Percentiles rank a stretch among this genome's conserved stretches.
phyloP scores from a whole-genome alignment of 1,140 invertebrate genomes.

The Solenopsis invicta region DNA sequence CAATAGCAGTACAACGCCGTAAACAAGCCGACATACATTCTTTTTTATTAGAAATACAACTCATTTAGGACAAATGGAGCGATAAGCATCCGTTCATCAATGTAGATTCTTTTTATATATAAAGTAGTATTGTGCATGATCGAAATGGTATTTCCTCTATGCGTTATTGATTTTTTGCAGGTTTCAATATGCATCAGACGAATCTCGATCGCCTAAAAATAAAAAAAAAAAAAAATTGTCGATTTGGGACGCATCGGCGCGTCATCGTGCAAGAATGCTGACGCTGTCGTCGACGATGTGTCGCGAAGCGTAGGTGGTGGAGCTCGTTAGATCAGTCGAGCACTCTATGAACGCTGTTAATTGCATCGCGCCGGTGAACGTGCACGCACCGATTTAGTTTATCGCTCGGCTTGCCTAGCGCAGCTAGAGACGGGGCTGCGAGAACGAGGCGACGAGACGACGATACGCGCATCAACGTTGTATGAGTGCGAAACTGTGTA shows the following conservation, averaged over 20 bases:
- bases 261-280: not conserved
- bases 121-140: not conserved
- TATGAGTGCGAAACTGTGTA: not conserved
- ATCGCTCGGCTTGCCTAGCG: slow-evolving; percentile 56
- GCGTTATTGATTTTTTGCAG: not conserved
- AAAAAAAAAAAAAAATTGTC: slow-evolving; percentile 40
- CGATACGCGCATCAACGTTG: slow-evolving; percentile 24
- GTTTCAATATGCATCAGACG: not conserved
- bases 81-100: not conserved
- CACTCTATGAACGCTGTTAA: slow-evolving; percentile 72
- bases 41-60: slow-evolving; percentile 11
- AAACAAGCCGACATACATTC: not conserved
- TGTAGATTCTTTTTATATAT: slow-evolving; percentile 1
- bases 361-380: slow-evolving; percentile 67
- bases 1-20: not conserved
- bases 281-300: slow-evolving; percentile 39
- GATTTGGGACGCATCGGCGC: slow-evolving; percentile 7
- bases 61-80: not conserved
- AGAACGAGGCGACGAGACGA: slow-evolving; percentile 19
- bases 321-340: slow-evolving; percentile 74
- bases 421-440: slow-evolving; percentile 7
- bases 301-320: slow-evolving; percentile 37
- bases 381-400: slow-evolving; percentile 70
- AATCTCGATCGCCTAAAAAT: slow-evolving; percentile 17
- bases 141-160: not conserved